phyloP scores from a whole-genome alignment of 2,113 vertebrate species.

The Equus quagga region DNA sequence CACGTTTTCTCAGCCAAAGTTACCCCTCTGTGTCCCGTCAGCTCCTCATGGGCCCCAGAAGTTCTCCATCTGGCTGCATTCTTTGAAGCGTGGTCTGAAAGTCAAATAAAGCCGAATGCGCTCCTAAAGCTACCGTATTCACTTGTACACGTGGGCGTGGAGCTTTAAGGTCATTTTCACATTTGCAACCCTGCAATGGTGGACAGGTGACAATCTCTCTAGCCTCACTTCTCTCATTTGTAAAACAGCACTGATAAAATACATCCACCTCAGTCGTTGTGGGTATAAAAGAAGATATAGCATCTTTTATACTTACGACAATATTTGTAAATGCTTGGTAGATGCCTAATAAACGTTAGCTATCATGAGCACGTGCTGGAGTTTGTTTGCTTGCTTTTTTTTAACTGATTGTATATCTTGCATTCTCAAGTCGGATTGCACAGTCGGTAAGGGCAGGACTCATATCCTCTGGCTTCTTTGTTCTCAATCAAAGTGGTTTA shows the following conservation, averaged over 20 bases:
- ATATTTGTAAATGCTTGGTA: background rate
- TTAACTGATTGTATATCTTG: background rate
- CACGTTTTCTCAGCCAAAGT: conserved; percentile 1
- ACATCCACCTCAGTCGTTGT: background rate
- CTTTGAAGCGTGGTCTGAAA: conserved; percentile 36
- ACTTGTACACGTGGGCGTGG: rapidly evolving
- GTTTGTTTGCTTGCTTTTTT: background rate
- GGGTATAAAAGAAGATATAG: background rate
- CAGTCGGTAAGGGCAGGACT: background rate
- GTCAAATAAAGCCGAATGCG: background rate
- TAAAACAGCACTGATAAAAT: background rate
- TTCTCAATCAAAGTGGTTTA: background rate
- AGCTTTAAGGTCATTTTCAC: background rate
- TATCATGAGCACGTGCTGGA: background rate
- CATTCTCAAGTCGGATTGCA: background rate
- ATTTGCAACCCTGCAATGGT: background rate
- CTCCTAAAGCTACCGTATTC: background rate
- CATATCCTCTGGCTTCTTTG: background rate
- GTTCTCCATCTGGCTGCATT: background rate
- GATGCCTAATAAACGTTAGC: background rate
- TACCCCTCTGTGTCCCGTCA: background rate
- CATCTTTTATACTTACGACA: background rate
- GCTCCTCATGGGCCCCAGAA: background rate
- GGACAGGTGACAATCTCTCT: background rate
- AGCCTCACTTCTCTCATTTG: background rate